Evolutionary conservation across 1,140 invertebrate genomes (phyloP).

Genomic region (Penaeus vannamei): DNA sequence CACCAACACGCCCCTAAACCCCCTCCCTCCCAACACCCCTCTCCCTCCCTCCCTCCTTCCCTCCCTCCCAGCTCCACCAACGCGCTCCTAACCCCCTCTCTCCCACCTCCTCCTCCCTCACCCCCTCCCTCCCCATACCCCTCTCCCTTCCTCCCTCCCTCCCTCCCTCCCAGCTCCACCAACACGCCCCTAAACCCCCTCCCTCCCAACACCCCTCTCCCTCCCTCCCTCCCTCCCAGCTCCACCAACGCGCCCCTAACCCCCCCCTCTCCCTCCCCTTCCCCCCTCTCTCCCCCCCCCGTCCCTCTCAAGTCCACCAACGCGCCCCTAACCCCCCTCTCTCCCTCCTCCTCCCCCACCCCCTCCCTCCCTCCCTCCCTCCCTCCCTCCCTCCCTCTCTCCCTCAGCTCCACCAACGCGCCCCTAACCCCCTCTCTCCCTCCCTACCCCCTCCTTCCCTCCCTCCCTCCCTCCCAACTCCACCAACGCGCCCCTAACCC

Average conservation of each 20-base stretch:
- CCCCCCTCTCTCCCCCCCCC: neutral
- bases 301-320: neutral
- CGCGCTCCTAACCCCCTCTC: too few species aligned
- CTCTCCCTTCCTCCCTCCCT: conserved; percentile 3
- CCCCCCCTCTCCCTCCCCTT: neutral
- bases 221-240: neutral
- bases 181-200: neutral
- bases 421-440: neutral
- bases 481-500: too few species aligned
- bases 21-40: too few species aligned
- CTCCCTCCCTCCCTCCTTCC: neutral
- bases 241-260: neutral
- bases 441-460: too few species aligned
- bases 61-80: conserved; percentile 55
- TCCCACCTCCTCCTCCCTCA: too few species aligned
- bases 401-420: neutral
- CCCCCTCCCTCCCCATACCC: too few species aligned
- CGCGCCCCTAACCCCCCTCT: neutral
- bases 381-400: neutral
- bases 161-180: neutral
- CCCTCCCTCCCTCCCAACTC: too few species aligned
- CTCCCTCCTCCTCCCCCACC: neutral
- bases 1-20: too few species aligned
- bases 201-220: neutral
- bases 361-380: neutral